Base-by-base conservation (phyloP, 1,140 invertebrate species). In the Forficula auricularia region DNA sequence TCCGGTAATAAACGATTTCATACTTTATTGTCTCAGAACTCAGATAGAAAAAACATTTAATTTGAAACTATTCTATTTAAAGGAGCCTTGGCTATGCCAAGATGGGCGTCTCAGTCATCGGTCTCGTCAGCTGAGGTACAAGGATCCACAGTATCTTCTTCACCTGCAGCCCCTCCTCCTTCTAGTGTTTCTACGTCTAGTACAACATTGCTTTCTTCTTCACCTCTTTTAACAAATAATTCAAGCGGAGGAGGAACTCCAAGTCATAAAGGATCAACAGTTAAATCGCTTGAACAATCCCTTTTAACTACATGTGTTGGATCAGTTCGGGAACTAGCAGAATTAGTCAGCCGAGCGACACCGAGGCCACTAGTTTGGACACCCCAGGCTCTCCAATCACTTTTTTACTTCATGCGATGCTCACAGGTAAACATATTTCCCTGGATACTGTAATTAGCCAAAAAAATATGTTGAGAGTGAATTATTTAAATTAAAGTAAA, bases 321-420 rank as follows among this genome's bases (percentile, higher is more conserved):
- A 13, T 84, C 81, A 2, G 67, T 83, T 22, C 61, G 65, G 0
- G 82, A 87, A 61, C 58, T 89, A 3, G 70, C 77, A 41, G 82
- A 87, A 16, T 67, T 88, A 19, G 68, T 87, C 13, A 59, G 67
- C 14, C 59, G 77, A 12, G 63, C 65, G 1, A 66, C 65, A 45
- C 57, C 68, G 1, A 58, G 59, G 39, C 50, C 59, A 7, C 38
- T 68, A 47, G 65, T 60, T 2, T 66, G 82, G 42, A 77, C 77
- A 12, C 62, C 68, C 13, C 72, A 72, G 43, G 82, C 82, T 1
- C 60, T 87, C 3, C 74, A 79, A 38, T 73, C 82, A 0, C 62
- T 91, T 0, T 89, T 86, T 58, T 88, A 89, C 60, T 89, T 87
- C 52, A 89, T 89, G 84, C 66, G 84, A 30, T 90, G 85, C 61